Percentiles rank a stretch among this genome's conserved stretches.
Evolutionary conservation across 2,113 vertebrate genomes (phyloP).

Genomic region (Macrotis lagotis): DNA sequence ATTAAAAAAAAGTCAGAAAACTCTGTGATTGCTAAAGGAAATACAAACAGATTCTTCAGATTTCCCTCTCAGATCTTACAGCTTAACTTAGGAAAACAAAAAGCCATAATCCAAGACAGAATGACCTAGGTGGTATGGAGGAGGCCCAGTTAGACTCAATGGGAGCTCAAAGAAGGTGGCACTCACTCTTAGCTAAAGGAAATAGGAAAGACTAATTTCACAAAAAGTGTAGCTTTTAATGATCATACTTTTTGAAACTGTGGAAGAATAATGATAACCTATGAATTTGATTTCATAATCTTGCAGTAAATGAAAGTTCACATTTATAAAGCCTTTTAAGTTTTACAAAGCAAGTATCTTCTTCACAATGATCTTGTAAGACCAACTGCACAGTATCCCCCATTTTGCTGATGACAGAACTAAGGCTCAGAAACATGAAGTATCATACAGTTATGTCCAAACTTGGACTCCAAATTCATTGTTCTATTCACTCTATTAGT

Average conservation of each 20-base stretch:
- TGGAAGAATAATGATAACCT: background rate
- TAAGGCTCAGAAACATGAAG: background rate
- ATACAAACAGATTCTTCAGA: too few species aligned
- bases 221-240: background rate
- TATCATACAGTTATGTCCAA: background rate
- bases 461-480: too few species aligned
- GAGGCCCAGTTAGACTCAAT: background rate
- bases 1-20: too few species aligned
- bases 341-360: background rate
- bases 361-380: background rate
- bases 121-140: background rate
- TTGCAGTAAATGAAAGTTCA: background rate
- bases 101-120: background rate
- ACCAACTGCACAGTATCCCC: background rate
- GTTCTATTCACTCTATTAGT: too few species aligned
- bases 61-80: background rate
- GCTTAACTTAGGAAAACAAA: background rate
- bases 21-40: too few species aligned
- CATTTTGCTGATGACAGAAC: background rate
- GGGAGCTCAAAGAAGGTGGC: background rate
- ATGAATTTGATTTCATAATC: background rate
- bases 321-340: background rate
- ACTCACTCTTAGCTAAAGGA: background rate
- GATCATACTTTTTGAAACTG: background rate
- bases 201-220: background rate